Evolutionary conservation across 2,113 vertebrate species (phyloP), one percentile per base, ranked within the genome.

Genomic region (Syngnathus typhle): DNA sequence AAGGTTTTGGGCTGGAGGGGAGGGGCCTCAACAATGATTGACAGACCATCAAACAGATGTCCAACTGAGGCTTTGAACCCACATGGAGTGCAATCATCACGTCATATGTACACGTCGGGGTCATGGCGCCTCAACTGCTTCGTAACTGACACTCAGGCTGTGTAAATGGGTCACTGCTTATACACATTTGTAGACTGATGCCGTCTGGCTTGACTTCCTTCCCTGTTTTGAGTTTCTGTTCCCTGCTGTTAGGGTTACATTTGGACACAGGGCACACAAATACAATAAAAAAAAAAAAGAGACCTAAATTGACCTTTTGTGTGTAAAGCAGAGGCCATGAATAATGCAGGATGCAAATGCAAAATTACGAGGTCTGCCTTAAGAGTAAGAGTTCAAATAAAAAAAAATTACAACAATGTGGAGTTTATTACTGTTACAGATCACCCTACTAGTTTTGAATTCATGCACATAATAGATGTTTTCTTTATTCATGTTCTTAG

Each of bases 1-100:
- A 86, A 86, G 81, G 84, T 56, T n/a, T 39, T 21, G 15, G 15
- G 39, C 19, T 89, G 6, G 51, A 58, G n/a, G 43, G 62, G 65
- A 64, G 54, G 69, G 32, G n/a, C 46, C 52, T 63, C 60, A 38
- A 12, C 68, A 89, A 85, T 90, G 71, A 88, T 85, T 89, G 84
- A 87, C 82, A 80, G 73, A 72, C 72, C 15, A 16, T 56, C 59
- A 39, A 67, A 66, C 36, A 68, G 76, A 78, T 47, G 5, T 59
- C 18, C 27, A 43, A 59, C 70, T 19, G 60, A 27, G 61, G 39
- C 38, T 72, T 19, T 79, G 67, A 65, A 60, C 69, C 11, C 55
- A 2, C n/a, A 43, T 7, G 16, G 44, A 64, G 23, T 41, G n/a
- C 23, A 60, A 37, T 27, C 37, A n/a, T 23, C 23, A 21, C 38